phyloP scores from a whole-genome alignment of 2,888 invertebrate genomes.

The Dasysyrphus tricinctus region DNA sequence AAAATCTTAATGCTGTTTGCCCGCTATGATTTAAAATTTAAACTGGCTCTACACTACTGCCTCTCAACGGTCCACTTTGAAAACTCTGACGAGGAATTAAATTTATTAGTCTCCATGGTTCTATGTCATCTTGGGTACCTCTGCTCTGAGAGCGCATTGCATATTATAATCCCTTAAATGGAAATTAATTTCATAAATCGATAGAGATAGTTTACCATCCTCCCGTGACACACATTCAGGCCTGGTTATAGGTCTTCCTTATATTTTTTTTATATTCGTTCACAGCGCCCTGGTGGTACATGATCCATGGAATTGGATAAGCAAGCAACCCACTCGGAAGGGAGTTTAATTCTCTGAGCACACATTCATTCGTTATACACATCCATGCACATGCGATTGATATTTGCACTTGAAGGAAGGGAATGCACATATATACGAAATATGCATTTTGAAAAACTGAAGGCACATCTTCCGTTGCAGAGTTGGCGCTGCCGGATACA shows the following conservation, averaged over 20 bases:
- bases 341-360: conserved; percentile 62
- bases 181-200: conserved; percentile 66
- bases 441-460: conserved; percentile 29
- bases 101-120: conserved; percentile 47
- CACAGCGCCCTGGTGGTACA: conserved; percentile 30
- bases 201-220: conserved; percentile 36
- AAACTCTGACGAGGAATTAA: conserved; percentile 22
- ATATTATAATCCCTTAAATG: conserved; percentile 57
- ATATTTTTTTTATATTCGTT: neutral
- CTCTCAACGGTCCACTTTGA: conserved; percentile 18
- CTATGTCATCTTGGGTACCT: conserved; percentile 37
- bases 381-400: conserved; percentile 66
- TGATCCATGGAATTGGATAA: conserved; percentile 71
- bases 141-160: conserved; percentile 11
- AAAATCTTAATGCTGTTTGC: neutral
- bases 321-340: conserved; percentile 65
- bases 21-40: conserved; percentile 3
- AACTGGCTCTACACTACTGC: neutral
- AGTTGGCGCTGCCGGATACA: conserved; percentile 56
- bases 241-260: conserved; percentile 19
- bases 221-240: conserved; percentile 55
- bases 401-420: conserved; percentile 54
- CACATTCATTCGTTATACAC: conserved; percentile 61
- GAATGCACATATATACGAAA: neutral
- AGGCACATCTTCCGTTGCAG: conserved; percentile 54